These are phyloP conservation scores for Mesaphorura yosii DNA, from an alignment of 1,140 invertebrate species.

Conservation along the genomic window DNA sequence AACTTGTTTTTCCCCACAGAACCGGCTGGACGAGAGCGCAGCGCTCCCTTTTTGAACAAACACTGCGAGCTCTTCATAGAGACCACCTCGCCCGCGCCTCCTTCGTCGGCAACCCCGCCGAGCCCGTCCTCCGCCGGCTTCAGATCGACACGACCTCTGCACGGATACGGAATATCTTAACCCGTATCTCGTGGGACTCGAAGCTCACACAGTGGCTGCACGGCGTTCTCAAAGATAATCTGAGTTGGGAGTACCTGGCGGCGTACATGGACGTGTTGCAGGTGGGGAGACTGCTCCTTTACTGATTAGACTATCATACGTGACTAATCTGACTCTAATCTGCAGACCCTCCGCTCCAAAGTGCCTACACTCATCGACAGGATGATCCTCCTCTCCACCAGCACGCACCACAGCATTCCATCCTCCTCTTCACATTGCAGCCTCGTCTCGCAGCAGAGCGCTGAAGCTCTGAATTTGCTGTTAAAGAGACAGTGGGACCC, in stretches of 20 bases:
- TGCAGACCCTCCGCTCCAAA: conserved; percentile 58
- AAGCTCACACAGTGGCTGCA: conserved; percentile 69
- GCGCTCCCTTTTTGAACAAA: conserved; percentile 51
- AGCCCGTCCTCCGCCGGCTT: conserved; percentile 54
- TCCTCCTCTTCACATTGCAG: not conserved
- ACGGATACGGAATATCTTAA: conserved; percentile 53
- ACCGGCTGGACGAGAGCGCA: conserved; percentile 54
- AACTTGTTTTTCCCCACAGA: conserved; percentile 36
- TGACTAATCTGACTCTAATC: conserved; percentile 9
- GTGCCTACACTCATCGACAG: conserved; percentile 64
- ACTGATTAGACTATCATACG: not conserved
- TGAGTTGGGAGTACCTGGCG: conserved; percentile 52
- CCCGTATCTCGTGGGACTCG: conserved; percentile 54
- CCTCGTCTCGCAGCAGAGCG: conserved; percentile 26
- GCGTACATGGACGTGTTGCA: conserved; percentile 67
- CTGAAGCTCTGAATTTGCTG: conserved; percentile 51
- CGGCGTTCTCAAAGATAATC: conserved; percentile 53
- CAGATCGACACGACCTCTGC: conserved; percentile 58
- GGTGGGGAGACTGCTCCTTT: too few species aligned
- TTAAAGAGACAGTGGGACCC: conserved; percentile 71
- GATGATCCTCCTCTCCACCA: conserved; percentile 49
- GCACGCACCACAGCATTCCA: conserved; percentile 19
- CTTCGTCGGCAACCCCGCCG: conserved; percentile 42
- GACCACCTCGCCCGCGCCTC: conserved; percentile 58
- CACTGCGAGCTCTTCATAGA: conserved; percentile 54